Percentiles rank a stretch among this genome's conserved stretches.
Evolutionary conservation across 1,140 invertebrate species (phyloP).

Genomic region (Drosophila varians): DNA sequence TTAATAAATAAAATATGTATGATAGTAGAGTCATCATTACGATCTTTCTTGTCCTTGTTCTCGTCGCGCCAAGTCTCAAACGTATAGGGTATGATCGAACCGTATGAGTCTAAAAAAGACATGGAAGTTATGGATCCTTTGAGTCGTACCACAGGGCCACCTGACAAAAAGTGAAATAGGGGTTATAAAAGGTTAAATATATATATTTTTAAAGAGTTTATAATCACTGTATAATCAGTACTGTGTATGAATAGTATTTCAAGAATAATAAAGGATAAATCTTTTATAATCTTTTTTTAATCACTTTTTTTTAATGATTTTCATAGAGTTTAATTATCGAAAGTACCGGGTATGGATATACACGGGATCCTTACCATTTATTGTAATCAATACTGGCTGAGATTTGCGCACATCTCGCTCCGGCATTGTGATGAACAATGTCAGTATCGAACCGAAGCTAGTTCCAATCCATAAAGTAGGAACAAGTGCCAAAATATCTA

Average conservation of each 20-base stretch:
- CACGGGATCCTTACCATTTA: conserved; percentile 89
- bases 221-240: no score
- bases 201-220: background rate
- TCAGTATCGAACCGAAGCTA: conserved; percentile 96
- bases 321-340: no score
- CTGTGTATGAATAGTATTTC: background rate
- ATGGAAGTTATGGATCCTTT: conserved; percentile 96
- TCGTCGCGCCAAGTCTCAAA: conserved; percentile 95
- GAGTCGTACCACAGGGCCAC: conserved; percentile 95
- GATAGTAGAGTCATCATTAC: conserved; percentile 80
- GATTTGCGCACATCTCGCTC: conserved; percentile 91
- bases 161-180: conserved; percentile 84
- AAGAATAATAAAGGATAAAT: no score
- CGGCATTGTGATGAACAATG: conserved; percentile 94
- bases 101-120: conserved; percentile 97
- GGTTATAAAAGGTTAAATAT: background rate
- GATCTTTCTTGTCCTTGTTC: conserved; percentile 87
- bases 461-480: conserved; percentile 98
- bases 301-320: background rate
- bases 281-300: background rate
- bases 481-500: conserved; percentile 78
- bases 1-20: background rate
- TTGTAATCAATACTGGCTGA: conserved; percentile 95
- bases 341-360: background rate
- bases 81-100: conserved; percentile 92